Evolutionary conservation across 2,797 vertebrate species (phyloP).

Genomic region (Smutsia temminckii): DNA sequence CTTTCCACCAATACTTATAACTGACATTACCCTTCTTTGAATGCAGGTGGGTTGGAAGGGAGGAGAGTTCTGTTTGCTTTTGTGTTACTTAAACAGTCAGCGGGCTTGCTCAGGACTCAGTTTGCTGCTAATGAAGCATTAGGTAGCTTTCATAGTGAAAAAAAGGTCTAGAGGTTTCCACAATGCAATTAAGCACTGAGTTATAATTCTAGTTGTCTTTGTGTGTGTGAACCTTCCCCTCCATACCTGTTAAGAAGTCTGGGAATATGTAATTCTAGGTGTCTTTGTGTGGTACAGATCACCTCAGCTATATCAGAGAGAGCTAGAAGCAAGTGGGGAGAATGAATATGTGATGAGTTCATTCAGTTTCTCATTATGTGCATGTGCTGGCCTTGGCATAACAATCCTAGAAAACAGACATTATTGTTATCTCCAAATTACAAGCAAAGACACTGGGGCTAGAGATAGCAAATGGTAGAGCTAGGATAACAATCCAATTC

Average conservation of each 20-base stretch:
- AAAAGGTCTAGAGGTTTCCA: slow-evolving; percentile 55
- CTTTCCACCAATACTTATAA: background rate
- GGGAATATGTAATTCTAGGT: background rate
- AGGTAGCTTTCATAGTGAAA: slow-evolving; percentile 52
- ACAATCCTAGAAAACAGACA: background rate
- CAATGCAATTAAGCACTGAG: slow-evolving; percentile 37
- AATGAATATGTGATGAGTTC: background rate
- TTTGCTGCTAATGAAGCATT: background rate
- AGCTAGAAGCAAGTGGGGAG: background rate
- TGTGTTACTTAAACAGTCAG: slow-evolving; percentile 42
- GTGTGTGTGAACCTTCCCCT: background rate
- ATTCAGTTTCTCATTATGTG: background rate
- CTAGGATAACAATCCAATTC: background rate
- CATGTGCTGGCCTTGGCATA: background rate
- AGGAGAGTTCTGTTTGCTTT: slow-evolving; percentile 36
- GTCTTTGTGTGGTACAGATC: too few species aligned
- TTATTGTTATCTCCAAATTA: background rate
- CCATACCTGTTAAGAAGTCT: slow-evolving; percentile 51
- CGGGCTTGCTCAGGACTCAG: background rate
- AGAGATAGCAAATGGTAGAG: background rate
- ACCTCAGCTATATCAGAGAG: background rate
- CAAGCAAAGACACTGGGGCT: background rate
- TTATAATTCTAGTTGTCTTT: slow-evolving; percentile 50
- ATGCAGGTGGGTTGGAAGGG: background rate
- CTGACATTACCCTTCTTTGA: background rate